Base-by-base conservation (phyloP, 2,888 invertebrate genomes). In the Petrolisthes cinctipes region DNA sequence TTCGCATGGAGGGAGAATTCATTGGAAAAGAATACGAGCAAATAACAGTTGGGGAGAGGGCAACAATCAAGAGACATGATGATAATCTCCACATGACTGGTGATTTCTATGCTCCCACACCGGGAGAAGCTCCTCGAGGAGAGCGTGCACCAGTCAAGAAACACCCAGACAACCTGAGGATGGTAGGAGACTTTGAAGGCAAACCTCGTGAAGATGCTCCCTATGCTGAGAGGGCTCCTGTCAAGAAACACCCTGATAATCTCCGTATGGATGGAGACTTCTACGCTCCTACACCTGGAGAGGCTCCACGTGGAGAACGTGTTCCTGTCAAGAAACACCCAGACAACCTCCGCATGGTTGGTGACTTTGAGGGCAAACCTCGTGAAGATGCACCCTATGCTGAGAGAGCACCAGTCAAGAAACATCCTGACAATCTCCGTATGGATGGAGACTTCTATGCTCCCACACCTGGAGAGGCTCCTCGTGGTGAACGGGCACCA, bases 261-360 rank as follows among this genome's bases (percentile, higher is more conserved):
- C 92, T 93, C 91, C 94, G 93, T 94, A 93, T 95, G 95, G 54
- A 94, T 90, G 93, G 94, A 9, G 94, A 94, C 0, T 5, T 93
- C 93, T 0, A 93, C 91, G 83, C 94, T 94, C 2, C 95, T 94
- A 92, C 93, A 94, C 91, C 94, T 20, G 82, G 71, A n/a, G 68
- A 86, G 56, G 85, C 76, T 11, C 81, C 87, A 7, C 61, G 66
- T 20, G 90, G 90, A 3, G 89, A 90, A 66, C 56, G 90, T n/a
- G 87, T 86, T 71, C 79, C 75, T 20, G 84, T 91, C 14, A 85
- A 88, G 81, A 90, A 83, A 76, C 90, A 83, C 76, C 85, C 89
- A 6, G 91, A 90, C 73, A 91, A 90, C 81, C 82, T 90, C 2
- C 71, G 80, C 23, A 89, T 91, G 89, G 86, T 66, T 68, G 91